phyloP scores from a whole-genome alignment of 1,140 invertebrate species.

The Meloidogyne floridensis region DNA sequence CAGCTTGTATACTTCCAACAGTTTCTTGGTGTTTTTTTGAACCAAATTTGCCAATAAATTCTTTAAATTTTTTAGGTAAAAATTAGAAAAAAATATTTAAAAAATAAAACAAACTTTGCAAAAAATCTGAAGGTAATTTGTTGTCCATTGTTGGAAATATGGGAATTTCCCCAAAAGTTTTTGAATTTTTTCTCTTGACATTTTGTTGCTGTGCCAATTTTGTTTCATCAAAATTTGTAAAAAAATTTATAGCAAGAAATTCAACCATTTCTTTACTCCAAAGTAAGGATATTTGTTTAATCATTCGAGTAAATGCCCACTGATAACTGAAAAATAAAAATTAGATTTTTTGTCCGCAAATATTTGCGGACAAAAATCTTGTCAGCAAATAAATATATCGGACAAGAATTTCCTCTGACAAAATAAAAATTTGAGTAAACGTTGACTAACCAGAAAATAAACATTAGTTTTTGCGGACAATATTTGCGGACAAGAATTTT shows the following conservation, averaged over 20 bases:
- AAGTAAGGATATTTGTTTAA: conserved; percentile 24
- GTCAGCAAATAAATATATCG: too few species aligned
- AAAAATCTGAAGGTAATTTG: background rate
- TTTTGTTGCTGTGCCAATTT: background rate
- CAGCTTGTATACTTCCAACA: background rate
- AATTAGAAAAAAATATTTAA: background rate
- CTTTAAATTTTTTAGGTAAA: background rate
- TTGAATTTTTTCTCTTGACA: conserved; percentile 9
- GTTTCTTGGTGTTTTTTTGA: background rate
- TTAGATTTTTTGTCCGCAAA: too few species aligned
- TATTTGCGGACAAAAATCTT: too few species aligned
- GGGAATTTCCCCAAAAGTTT: background rate
- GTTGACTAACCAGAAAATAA: too few species aligned
- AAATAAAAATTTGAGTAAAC: too few species aligned
- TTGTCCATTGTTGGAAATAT: background rate
- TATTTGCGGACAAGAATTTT: too few species aligned
- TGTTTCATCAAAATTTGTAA: conserved; percentile 49
- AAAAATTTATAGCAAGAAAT: conserved; percentile 66
- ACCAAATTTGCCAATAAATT: background rate
- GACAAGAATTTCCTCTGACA: too few species aligned
- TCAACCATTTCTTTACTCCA: conserved; percentile 58
- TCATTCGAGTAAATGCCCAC: conserved; percentile 6
- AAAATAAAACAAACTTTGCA: background rate
- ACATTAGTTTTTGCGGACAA: too few species aligned
- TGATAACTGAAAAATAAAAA: background rate